Percentiles rank a stretch among this genome's conserved stretches.
These are phyloP conservation scores for Poeciliopsis occidentalis DNA, from an alignment of 2,113 vertebrate genomes.

Conservation along the genomic window DNA sequence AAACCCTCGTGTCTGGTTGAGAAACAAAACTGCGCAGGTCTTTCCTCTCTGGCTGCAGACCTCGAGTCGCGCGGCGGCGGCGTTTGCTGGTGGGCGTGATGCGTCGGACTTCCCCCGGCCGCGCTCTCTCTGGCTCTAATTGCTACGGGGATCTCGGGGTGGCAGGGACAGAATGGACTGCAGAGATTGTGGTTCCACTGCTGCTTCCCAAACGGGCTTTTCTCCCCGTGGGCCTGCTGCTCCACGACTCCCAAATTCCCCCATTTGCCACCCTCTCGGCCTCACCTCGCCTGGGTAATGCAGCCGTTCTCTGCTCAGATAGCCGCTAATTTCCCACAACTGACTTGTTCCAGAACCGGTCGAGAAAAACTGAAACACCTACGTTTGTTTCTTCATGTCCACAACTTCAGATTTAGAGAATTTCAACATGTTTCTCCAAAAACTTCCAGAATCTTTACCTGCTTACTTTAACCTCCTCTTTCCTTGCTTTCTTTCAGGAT, in stretches of 20 bases:
- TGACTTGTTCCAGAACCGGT: slow-evolving; percentile 16
- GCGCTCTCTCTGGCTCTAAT: slow-evolving; percentile 60
- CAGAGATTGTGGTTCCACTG: slow-evolving; percentile 79
- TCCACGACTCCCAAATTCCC: slow-evolving; percentile 58
- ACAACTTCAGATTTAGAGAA: not conserved
- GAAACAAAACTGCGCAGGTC: slow-evolving; percentile 1
- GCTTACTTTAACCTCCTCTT: not conserved
- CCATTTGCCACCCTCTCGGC: slow-evolving; percentile 67
- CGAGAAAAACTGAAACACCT: slow-evolving; percentile 18
- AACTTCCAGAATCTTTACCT: not conserved
- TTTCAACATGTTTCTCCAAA: not conserved
- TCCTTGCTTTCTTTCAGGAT: too few relatives aligned
- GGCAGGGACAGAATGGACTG: slow-evolving; percentile 70
- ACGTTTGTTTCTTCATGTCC: not conserved
- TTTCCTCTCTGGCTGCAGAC: slow-evolving; percentile 17
- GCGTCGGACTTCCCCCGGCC: slow-evolving; percentile 59
- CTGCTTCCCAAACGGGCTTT: slow-evolving; percentile 79
- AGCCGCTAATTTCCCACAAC: slow-evolving; percentile 34
- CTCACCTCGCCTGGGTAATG: slow-evolving; percentile 63
- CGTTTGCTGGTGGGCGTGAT: slow-evolving; percentile 58
- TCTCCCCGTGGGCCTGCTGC: slow-evolving; percentile 53
- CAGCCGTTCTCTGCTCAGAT: slow-evolving; percentile 51
- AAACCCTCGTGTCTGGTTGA: not conserved
- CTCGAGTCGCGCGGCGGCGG: slow-evolving; percentile 28
- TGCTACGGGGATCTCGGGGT: slow-evolving; percentile 69